Conservation (phyloP, 2,888 invertebrate genomes). For the Cryptops parisi region DNA sequence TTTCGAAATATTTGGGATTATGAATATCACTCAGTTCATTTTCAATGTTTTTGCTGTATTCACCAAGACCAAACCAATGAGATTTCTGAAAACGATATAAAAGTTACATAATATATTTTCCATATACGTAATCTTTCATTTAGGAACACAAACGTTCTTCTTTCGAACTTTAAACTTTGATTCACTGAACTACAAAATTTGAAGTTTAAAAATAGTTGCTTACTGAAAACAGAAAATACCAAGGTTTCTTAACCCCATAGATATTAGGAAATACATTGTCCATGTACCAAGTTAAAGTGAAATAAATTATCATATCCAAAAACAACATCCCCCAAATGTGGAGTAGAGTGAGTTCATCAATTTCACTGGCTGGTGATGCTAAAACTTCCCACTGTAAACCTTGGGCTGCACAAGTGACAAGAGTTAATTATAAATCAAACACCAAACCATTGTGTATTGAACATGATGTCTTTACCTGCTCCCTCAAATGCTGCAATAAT, state of each 20-base stretch:
- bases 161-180: too few species aligned
- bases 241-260: conserved; percentile 49
- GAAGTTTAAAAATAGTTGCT: conserved; percentile 13
- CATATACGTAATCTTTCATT: too few species aligned
- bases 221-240: conserved; percentile 48
- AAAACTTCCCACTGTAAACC: conserved; percentile 31
- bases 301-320: conserved; percentile 37
- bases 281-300: conserved; percentile 43
- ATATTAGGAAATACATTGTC: conserved; percentile 50
- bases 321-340: conserved; percentile 36
- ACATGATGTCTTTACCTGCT: conserved; percentile 40
- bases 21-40: too few species aligned
- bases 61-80: conserved; percentile 17
- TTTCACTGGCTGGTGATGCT: conserved; percentile 25
- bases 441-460: too few species aligned
- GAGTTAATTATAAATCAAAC: not conserved
- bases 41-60: conserved; percentile 20
- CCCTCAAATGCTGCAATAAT: too few species aligned
- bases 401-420: conserved; percentile 25
- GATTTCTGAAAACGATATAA: conserved; percentile 3
- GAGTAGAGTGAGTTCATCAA: conserved; percentile 27
- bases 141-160: too few species aligned
- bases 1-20: conserved; percentile 32
- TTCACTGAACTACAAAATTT: too few species aligned
- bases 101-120: too few species aligned